Percentiles rank a stretch among this genome's conserved stretches.
phyloP scores from a whole-genome alignment of 2,113 vertebrate genomes.

The Tragelaphus imberbis region DNA sequence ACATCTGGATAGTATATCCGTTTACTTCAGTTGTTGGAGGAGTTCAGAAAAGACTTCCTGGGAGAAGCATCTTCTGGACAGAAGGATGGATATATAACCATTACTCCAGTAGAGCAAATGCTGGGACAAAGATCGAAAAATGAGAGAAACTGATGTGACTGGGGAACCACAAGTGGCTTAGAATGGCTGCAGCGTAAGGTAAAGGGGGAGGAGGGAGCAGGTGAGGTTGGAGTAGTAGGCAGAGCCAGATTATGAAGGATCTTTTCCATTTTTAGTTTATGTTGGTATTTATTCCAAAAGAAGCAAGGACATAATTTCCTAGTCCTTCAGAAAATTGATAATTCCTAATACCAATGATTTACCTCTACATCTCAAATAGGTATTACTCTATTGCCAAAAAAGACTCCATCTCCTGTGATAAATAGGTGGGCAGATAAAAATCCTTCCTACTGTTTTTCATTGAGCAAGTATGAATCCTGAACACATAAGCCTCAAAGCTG shows the following conservation, averaged over 20 bases:
- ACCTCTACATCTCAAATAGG: not conserved
- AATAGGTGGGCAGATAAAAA: not conserved
- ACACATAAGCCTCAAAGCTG: not conserved
- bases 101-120: not conserved
- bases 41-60: not conserved
- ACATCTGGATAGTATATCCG: fast-evolving
- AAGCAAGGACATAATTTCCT: not conserved
- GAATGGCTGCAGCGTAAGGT: fast-evolving
- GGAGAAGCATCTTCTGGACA: not conserved
- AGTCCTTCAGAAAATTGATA: not conserved
- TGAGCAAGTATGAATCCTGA: not conserved
- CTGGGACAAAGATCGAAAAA: not conserved
- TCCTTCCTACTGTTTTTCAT: not conserved
- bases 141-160: not conserved
- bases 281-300: not conserved
- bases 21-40: not conserved
- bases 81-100: not conserved
- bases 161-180: not conserved
- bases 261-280: not conserved
- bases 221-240: not conserved
- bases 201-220: not conserved
- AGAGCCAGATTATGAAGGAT: not conserved
- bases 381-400: not conserved
- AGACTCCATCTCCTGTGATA: not conserved
- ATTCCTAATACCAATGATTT: not conserved